Base-by-base conservation (phyloP, 2,888 invertebrate genomes). In the Himalopsyche kuldschensis region DNA sequence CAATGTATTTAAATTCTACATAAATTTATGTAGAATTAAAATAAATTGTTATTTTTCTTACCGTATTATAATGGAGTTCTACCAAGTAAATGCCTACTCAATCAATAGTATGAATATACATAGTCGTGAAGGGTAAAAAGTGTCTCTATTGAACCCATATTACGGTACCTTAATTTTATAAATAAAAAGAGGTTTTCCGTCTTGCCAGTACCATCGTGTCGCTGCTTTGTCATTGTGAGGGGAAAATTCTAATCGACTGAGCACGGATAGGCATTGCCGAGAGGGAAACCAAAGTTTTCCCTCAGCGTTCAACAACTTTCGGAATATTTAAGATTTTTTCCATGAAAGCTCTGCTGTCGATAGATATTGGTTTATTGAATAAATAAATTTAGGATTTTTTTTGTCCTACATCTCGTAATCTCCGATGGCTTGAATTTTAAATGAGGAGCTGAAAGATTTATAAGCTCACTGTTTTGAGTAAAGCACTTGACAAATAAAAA, bases 181-280 rank as follows among this genome's bases (percentile, higher is more conserved):
- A 69, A 69, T 69, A 69, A 27, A 69, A 69, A 69, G 69, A 30
- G 69, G 69, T 69, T 69, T 69, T 69, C 30, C 27, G 27, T 69
- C 69, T 30, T 69, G 11, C 69, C 15, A 27, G 30, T 20, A 69
- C 41, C 41, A 15, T 3, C 41, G 41, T 41, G 41, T 41, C 24
- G 47, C 11, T 47, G 82, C 69, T 81, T 27, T 78, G 75, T 82
- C 82, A 79, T 82, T 82, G 82, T 82, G 75, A 31, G 75, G 79
- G 79, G 30, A 48, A 82, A 82, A 82, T 79, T 79, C 82, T 82
- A 82, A 82, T 82, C 82, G 82, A 79, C 79, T 82, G 79, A 82
- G 75, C 82, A 48, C 81, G 41, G 46, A 55, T 24, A 69, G 69
- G 24, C 27, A 30, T 69, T 15, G 0, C 69, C 27, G 24, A 69